Conservation (phyloP, 2,888 invertebrate genomes). For the Torymus tubicola region DNA sequence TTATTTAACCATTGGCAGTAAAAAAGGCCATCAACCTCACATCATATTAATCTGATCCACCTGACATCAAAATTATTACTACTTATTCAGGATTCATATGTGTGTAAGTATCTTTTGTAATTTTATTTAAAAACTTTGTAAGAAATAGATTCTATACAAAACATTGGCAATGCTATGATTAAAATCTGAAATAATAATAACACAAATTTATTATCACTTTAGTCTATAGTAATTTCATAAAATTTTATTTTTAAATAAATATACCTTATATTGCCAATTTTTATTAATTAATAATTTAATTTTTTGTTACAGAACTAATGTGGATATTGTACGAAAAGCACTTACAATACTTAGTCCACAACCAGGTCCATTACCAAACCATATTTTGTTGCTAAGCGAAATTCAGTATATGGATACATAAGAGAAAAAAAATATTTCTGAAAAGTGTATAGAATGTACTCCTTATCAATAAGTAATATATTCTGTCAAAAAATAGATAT, state of each 20-base stretch:
- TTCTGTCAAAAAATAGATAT: too few species aligned
- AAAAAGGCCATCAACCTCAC: too few species aligned
- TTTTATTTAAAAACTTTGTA: background rate
- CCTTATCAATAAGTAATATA: too few species aligned
- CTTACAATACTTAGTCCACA: conserved; percentile 95
- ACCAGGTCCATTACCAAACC: conserved; percentile 93
- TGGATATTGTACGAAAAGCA: conserved; percentile 91
- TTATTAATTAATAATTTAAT: conserved; percentile 61
- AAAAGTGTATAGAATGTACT: background rate
- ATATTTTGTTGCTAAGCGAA: conserved; percentile 92
- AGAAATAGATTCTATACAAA: conserved; percentile 21
- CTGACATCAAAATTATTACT: too few species aligned
- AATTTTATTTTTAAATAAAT: too few species aligned
- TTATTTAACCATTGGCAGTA: too few species aligned
- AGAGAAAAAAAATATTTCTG: conserved; percentile 74
- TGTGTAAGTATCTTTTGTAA: conserved; percentile 82
- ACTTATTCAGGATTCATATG: conserved; percentile 90
- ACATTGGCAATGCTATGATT: too few species aligned
- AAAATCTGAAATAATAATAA: too few species aligned
- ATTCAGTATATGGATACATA: conserved; percentile 97
- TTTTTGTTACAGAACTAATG: conserved; percentile 84
- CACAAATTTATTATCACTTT: too few species aligned
- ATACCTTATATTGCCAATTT: too few species aligned
- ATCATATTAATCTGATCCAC: too few species aligned
- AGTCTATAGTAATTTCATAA: too few species aligned